A percentile compares a stretch with the other conserved stretches of the same genome.
Conservation (phyloP, 2,113 vertebrate species). For the Sarotherodon lohbergeri region DNA sequence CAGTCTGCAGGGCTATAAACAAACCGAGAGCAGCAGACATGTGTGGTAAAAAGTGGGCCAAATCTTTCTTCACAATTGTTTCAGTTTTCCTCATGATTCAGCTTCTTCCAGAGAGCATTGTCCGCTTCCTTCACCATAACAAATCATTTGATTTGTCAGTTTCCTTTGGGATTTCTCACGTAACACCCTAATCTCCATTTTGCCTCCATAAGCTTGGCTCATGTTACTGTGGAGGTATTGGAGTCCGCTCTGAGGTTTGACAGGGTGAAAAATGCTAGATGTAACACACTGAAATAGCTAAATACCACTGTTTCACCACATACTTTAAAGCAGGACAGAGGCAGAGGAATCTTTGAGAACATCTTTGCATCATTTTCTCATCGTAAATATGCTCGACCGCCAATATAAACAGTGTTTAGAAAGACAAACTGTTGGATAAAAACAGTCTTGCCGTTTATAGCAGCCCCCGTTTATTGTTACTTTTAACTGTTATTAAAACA, state of each 20-base stretch:
- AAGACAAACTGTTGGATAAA: background rate
- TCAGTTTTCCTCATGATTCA: conserved; percentile 31
- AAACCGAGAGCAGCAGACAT: conserved; percentile 21
- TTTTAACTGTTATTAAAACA: background rate
- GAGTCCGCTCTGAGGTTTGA: conserved; percentile 9
- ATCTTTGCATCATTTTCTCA: conserved; percentile 13
- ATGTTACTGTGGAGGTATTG: conserved; percentile 17
- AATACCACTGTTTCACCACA: background rate
- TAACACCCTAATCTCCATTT: conserved; percentile 53
- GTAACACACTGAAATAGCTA: background rate
- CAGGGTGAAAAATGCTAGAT: conserved; percentile 1
- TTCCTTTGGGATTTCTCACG: conserved; percentile 43
- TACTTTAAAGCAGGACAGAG: background rate
- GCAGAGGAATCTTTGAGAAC: background rate
- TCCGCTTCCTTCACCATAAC: conserved; percentile 26
- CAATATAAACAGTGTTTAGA: conserved; percentile 27
- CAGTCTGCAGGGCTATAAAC: conserved; percentile 23
- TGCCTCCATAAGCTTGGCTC: conserved; percentile 32
- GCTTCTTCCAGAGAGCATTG: conserved; percentile 16
- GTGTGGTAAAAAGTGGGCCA: conserved; percentile 29
- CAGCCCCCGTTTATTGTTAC: background rate
- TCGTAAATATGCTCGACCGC: conserved; percentile 10
- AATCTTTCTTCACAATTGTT: conserved; percentile 37
- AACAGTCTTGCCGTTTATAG: background rate
- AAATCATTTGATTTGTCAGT: conserved; percentile 51